Evolutionary conservation across 2,113 vertebrate genomes (phyloP), one percentile per base, ranked within the genome.

Genomic region (Apaloderma vittatum): DNA sequence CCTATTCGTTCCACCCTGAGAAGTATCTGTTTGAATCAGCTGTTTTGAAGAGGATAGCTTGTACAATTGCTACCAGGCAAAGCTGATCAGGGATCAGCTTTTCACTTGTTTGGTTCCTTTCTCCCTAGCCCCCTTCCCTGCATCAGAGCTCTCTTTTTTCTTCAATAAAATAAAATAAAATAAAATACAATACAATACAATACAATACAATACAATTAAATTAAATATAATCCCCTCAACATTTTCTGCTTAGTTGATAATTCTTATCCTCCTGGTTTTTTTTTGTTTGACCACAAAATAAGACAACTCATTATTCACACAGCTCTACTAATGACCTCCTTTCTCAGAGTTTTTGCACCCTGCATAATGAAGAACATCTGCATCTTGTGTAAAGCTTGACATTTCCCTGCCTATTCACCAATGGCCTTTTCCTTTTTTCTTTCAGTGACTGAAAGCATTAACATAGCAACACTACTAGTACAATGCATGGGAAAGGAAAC

Each of bases 321-420:
- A 85, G 66, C 26, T 89, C n/a, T 76, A 8, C 74, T 91, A 88
- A 96, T 88, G 87, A 96, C 54, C 43, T 94, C 14, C 62, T 89
- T 94, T 97, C 61, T 91, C 49, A 6, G 7, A 74, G 66, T 29
- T 86, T 93, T 88, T 88, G 58, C 86, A 65, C 45, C 12, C 80
- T 79, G 59, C 36, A 59, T 94, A 88, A 96, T 86, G 71, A 92
- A 86, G 54, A 95, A 91, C 85, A 96, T 93, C 89, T 94, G 81
- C 84, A 96, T 76, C 81, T 92, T 6, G 20, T 86, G 21, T 73
- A 90, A 88, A 90, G 59, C 55, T 88, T 92, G 88, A 93, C 59
- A 88, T 92, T 90, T 94, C 74, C 63, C 90, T 94, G 67, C 67
- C 77, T 88, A 46, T 96, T 90, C 87, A 96, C 87, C 81, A 82